phyloP scores from a whole-genome alignment of 2,113 vertebrate species.

The Misgurnus mizolepis region DNA sequence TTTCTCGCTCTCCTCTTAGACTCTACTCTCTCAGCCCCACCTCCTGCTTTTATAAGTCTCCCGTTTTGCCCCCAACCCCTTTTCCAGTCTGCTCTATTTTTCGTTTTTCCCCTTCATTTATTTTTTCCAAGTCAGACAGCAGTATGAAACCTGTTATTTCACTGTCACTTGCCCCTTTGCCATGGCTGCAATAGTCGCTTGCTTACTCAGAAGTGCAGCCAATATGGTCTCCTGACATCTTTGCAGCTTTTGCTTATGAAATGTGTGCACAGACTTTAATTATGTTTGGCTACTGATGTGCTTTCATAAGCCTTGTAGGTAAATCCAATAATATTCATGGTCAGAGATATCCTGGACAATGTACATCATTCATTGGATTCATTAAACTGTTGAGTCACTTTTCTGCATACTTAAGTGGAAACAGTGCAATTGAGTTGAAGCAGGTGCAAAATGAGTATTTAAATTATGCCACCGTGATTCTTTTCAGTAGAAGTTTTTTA shows the following conservation, averaged over 20 bases:
- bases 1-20: slow-evolving; percentile 7
- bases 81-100: slow-evolving; percentile 12
- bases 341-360: neutral
- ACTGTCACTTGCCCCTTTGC: slow-evolving; percentile 36
- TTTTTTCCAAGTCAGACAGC: slow-evolving; percentile 31
- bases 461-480: too few relatives aligned
- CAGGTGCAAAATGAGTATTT: too few relatives aligned
- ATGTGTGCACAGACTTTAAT: neutral
- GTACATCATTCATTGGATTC: neutral
- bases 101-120: neutral
- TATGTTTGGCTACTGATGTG: neutral
- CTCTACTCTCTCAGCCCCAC: neutral
- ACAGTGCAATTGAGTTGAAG: too few relatives aligned
- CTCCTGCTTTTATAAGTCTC: slow-evolving; percentile 10
- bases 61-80: slow-evolving; percentile 2
- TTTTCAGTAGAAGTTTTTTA: too few relatives aligned
- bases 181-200: slow-evolving; percentile 37
- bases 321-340: neutral
- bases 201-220: slow-evolving; percentile 36
- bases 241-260: neutral
- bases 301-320: slow-evolving; percentile 2
- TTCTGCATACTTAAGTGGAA: neutral
- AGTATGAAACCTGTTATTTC: slow-evolving; percentile 46
- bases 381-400: too few relatives aligned
- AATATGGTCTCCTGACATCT: neutral